Evolutionary conservation across 1,140 invertebrate species (phyloP).

Genomic region (Brachionus calyciflorus): DNA sequence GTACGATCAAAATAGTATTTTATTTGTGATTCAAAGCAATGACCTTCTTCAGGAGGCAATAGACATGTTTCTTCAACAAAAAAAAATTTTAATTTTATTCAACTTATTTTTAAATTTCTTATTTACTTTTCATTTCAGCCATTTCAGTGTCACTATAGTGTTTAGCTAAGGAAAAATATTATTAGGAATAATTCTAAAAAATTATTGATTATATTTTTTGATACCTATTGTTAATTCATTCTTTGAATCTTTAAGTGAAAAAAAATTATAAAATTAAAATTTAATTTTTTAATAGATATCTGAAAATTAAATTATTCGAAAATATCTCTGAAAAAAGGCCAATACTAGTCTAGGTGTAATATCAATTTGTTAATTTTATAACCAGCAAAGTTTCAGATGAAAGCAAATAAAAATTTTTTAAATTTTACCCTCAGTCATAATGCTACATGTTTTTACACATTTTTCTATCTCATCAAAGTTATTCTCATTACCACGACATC

Average conservation of each 20-base stretch:
- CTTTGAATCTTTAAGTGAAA: no score
- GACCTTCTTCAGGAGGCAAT: neutral
- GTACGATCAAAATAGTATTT: conserved; percentile 35
- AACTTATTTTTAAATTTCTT: neutral
- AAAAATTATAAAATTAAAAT: no score
- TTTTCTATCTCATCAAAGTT: conserved; percentile 47
- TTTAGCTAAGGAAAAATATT: neutral
- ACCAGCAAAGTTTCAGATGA: no score
- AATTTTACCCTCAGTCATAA: neutral
- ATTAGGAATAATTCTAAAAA: neutral
- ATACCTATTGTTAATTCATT: neutral
- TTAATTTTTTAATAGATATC: no score
- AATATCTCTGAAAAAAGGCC: no score
- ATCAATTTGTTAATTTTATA: no score
- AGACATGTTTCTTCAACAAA: conserved; percentile 35
- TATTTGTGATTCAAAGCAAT: conserved; percentile 36
- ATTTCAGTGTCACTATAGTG: conserved; percentile 7
- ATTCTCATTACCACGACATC: conserved; percentile 58
- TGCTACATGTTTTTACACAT: conserved; percentile 20
- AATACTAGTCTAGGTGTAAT: no score
- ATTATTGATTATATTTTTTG: neutral
- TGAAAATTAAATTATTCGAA: no score
- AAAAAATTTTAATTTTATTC: neutral
- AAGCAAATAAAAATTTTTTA: no score
- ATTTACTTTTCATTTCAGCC: neutral